Evolutionary conservation across 2,113 vertebrate species (phyloP).

Genomic region (Spheniscus mendiculus): DNA sequence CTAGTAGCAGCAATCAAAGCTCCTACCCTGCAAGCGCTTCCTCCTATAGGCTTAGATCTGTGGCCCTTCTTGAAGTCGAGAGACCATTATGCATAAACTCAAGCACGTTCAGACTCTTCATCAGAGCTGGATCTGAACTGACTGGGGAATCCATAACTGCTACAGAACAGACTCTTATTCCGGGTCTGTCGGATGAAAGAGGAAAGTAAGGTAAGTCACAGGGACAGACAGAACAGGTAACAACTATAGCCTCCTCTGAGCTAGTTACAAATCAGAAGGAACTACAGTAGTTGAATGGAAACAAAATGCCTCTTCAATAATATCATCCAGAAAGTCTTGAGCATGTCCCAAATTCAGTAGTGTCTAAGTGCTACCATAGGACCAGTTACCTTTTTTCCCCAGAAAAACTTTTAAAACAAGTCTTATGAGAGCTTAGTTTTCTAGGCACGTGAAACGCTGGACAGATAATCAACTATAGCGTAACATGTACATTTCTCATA

Average conservation of each 20-base stretch:
- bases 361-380: neutral
- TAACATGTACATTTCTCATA: neutral
- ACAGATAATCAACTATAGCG: neutral
- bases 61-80: neutral
- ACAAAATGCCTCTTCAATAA: neutral
- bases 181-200: neutral
- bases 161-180: neutral
- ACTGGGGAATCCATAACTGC: neutral
- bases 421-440: neutral
- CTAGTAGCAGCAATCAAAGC: neutral
- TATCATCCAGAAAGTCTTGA: neutral
- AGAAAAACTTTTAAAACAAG: neutral
- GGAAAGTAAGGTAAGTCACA: neutral
- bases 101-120: neutral
- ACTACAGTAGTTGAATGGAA: neutral
- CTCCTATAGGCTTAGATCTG: neutral
- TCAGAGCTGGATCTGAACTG: neutral
- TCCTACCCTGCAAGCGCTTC: neutral
- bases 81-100: neutral
- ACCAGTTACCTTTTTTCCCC: neutral
- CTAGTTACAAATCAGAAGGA: neutral
- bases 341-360: neutral
- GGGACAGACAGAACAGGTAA: neutral
- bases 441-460: neutral
- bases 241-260: neutral